Base-by-base conservation (phyloP, 2,797 vertebrate species). In the Sebastes trivittatus region DNA sequence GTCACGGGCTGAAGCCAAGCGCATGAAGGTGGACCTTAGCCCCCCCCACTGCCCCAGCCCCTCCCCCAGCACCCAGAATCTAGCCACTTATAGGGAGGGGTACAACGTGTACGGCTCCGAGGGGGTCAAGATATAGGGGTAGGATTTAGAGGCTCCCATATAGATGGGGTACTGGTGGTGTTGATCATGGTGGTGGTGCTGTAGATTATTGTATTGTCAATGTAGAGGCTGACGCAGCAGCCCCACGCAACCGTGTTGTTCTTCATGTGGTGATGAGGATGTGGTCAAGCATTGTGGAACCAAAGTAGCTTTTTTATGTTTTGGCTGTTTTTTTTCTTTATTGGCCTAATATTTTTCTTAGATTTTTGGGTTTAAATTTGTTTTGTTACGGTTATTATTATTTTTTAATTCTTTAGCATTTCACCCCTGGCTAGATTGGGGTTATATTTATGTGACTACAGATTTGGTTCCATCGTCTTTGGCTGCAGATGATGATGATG, bases 91-190 rank as follows among this genome's bases (percentile, higher is more conserved):
- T 97, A 99, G 98, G 98, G 98, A 99, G 98, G 98, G 98, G 97
- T 99, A 99, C 98, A 99, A 99, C 97, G 98, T 99, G 96, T 99
- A 99, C 97, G 98, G 98, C 97, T 98, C 97, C 96, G 98, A 99
- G 96, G 98, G 98, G 97, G 97, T 99, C 97, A 99, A 99, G 97
- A 99, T 99, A 97, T 99, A 99, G 98, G 97, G 98, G 98, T 99
- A 99, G 97, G 98, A 98, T 89, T 97, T 98, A 94, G 93, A 97
- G 97, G 96, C 97, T 96, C 96, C 96, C 95, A 94, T 95, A 90
- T 96, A 96, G 97, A 96, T 97, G 96, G 94, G 96, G 95, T 96
- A 94, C 94, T 97, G 97, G 96, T 94, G 92, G 84, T 93, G 89
- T 90, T 93, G 87, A 90, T 92, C 83, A 85, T 93, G 86, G 89